Base-by-base conservation (phyloP, 2,113 vertebrate species). In the Thymallus thymallus region DNA sequence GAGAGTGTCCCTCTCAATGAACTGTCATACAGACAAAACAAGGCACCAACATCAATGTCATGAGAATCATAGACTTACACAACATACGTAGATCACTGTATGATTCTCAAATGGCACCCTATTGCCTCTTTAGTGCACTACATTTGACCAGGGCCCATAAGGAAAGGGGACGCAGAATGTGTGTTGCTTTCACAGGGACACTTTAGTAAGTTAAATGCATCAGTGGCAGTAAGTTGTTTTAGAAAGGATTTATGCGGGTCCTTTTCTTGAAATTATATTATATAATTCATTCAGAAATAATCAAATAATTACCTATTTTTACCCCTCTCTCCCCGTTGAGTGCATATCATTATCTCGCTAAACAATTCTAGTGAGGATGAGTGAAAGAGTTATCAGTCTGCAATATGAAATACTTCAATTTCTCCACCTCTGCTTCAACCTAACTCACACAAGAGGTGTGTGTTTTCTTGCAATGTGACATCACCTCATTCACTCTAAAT, bases 291-390 rank as follows among this genome's bases (percentile, higher is more conserved):
- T 69, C 71, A 24, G 32, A 72, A 76, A 73, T 64, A 24, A 72
- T 80, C 60, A 73, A 71, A 74, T 76, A 70, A 74, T 80, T 71
- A 80, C 66, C 75, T 74, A 69, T 76, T 76, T 73, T 80, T 76
- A 48, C 22, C 62, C 58, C 69, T 71, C 51, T 71, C 18, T 70
- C 61, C 67, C 67, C 51, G 22, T 10, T 60, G 56, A 64, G 61
- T 16, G 48, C 71, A 62, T 70, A 73, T 73, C 61, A 73, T 80
- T 80, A 73, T 65, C 61, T 46, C n/a, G 4, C 23, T 67, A 69
- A 80, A 76, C 12, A 58, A 26, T 22, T 55, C 41, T 64, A 26
- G 26, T 29, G 70, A 60, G 4, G 1, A 18, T 6, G 23, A 3
- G 3, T 20, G 13, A 51, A 23, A 55, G 30, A 64, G 48, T 26